Evolutionary conservation across 30 jellyfish, hydroid and myxozoan genomes (phyloP).

Genomic region (Aurelia aurita): DNA sequence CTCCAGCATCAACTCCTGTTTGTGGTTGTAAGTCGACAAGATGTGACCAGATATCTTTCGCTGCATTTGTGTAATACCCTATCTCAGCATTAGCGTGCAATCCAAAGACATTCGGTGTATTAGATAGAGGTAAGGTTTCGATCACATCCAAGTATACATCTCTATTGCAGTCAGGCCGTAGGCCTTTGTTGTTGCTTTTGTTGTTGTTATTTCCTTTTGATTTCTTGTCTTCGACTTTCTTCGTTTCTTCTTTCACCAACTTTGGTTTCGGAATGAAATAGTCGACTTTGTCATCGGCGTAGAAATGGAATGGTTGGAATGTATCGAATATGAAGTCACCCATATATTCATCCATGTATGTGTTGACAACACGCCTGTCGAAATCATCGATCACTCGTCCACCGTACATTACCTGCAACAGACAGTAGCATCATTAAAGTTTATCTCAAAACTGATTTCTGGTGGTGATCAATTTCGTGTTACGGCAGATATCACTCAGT

Average conservation of each 20-base stretch:
- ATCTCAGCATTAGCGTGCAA: conserved; percentile 97
- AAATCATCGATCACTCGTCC: conserved; percentile 97
- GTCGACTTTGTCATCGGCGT: conserved; percentile 85
- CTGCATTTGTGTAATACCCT: conserved; percentile 96
- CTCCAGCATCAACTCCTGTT: conserved; percentile 96
- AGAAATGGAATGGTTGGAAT: conserved; percentile 96
- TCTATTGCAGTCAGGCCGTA: conserved; percentile 90
- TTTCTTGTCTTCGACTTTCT: conserved; percentile 62
- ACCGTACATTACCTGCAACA: conserved; percentile 93
- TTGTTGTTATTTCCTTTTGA: conserved; percentile 47
- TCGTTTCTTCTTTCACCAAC: conserved; percentile 49
- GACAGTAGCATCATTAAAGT: background rate
- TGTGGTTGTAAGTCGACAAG: conserved; percentile 97
- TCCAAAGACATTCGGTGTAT: conserved; percentile 95
- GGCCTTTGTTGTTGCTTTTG: conserved; percentile 42
- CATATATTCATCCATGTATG: conserved; percentile 98
- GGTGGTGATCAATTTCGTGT: background rate
- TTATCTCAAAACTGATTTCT: background rate
- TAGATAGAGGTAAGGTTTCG: conserved; percentile 86
- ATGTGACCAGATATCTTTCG: conserved; percentile 95
- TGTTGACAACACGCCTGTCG: conserved; percentile 96
- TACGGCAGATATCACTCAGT: too few species aligned
- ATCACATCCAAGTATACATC: conserved; percentile 90
- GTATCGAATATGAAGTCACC: conserved; percentile 97
- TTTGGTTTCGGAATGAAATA: conserved; percentile 88